These are phyloP conservation scores for Melozone crissalis DNA, from an alignment of 2,113 vertebrate genomes.

Conservation along the genomic window DNA sequence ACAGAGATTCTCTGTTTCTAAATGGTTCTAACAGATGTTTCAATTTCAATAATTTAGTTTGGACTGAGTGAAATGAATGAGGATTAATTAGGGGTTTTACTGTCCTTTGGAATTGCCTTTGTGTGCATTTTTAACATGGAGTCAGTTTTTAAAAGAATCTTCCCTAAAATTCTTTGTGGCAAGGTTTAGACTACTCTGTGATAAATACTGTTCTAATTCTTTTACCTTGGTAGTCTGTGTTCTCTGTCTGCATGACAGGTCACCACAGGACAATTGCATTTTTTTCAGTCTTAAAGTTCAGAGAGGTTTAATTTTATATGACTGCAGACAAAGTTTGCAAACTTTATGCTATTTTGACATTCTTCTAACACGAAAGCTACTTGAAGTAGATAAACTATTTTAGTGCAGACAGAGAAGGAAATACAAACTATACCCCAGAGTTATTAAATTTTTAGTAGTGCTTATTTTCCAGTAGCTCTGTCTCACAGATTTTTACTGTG, in stretches of 20 bases:
- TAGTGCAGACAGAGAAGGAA: neutral
- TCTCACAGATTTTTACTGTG: neutral
- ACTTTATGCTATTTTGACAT: neutral
- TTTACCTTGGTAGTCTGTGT: neutral
- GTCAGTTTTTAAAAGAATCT: neutral
- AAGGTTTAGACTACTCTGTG: neutral
- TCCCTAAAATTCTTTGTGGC: neutral
- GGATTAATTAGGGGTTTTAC: neutral
- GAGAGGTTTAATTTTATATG: neutral
- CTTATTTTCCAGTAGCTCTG: neutral
- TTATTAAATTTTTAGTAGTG: neutral
- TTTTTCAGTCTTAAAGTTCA: neutral
- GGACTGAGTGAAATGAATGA: neutral
- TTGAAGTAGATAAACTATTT: conserved; percentile 1
- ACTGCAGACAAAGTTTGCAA: neutral
- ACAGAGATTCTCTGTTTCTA: neutral
- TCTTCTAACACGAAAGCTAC: neutral
- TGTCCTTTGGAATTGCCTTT: neutral
- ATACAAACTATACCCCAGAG: neutral
- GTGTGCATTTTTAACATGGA: neutral
- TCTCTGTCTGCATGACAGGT: neutral
- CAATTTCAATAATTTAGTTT: neutral
- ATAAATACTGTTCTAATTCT: neutral
- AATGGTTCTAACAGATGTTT: neutral
- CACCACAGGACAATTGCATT: neutral